Evolutionary conservation across 2,888 invertebrate genomes (phyloP), one percentile per base, ranked within the genome.

Genomic region (Mythimna pallens): DNA sequence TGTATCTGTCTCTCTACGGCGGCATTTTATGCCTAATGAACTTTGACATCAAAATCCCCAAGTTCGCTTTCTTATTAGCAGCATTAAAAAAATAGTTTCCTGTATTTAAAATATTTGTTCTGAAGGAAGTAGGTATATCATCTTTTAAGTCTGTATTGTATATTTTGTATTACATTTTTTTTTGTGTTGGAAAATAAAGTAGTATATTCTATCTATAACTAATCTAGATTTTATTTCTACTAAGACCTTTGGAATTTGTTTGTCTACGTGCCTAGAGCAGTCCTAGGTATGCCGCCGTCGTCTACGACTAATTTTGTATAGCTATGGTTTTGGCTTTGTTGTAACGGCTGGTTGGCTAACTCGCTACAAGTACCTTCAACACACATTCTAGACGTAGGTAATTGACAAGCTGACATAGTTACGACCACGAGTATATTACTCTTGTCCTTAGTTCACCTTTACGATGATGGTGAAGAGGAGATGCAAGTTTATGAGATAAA

Each of bases 261-360:
- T 50, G 55, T 65, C 36, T 40, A 54, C 47, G 47, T 73, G 25
- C 34, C 34, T 73, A 59, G 25, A 74, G 36, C 54, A 59, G 22
- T 47, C 22, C 47, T 54, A 74, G 61, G 76, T 61, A 74, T 61
- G 76, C 36, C 40, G 30, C 7, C 47, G 34, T 14, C 8, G 54
- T 68, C 54, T 75, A 30, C 12, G 54, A 68, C 36, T 68, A 67
- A 74, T 61, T 76, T 20, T 63, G 40, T n/a, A 30, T 47, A 70
- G 69, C 12, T 17, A 30, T 36, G 36, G 25, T 61, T 61, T 61
- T 50, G 5, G 36, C 7, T 22, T 55, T 34, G 20, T 17, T 61
- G 54, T 22, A 75, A 17, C 36, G 30, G 14, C 36, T 76, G 40
- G 30, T 55, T 76, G 47, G 30, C 25, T 50, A 50, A 54, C 36